phyloP scores from a whole-genome alignment of 2,113 vertebrate species.

The Rhodinocichla rosea region DNA sequence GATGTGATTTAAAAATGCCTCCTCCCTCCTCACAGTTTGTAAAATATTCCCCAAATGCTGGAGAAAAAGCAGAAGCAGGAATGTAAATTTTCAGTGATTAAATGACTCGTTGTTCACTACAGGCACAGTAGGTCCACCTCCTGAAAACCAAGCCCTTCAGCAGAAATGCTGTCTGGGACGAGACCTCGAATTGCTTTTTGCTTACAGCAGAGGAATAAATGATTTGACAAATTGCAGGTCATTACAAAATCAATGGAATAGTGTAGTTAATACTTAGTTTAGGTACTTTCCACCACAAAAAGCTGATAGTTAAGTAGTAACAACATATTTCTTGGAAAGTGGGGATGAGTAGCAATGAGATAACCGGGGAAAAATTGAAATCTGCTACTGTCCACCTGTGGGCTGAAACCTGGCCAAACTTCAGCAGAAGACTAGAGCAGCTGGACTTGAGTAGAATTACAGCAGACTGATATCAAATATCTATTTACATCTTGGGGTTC shows the following conservation, averaged over 20 bases:
- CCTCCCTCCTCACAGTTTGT: not conserved
- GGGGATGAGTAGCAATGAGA: not conserved
- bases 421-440: not conserved
- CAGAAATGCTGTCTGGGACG: not conserved
- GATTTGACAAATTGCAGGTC: not conserved
- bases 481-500: not conserved
- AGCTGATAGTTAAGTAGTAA: not conserved
- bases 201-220: not conserved
- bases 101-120: not conserved
- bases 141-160: not conserved
- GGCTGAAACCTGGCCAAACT: not conserved
- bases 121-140: not conserved
- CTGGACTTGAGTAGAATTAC: not conserved
- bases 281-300: not conserved
- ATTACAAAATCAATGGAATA: not conserved
- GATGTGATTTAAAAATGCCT: constrained; percentile 26
- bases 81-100: not conserved
- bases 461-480: not conserved
- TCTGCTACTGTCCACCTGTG: not conserved
- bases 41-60: not conserved
- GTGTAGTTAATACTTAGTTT: not conserved
- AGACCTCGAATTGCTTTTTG: not conserved
- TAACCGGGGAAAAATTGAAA: not conserved
- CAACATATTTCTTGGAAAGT: not conserved
- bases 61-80: not conserved